Conservation (phyloP, 1,140 invertebrate species). For the Stegodyphus dumicola region DNA sequence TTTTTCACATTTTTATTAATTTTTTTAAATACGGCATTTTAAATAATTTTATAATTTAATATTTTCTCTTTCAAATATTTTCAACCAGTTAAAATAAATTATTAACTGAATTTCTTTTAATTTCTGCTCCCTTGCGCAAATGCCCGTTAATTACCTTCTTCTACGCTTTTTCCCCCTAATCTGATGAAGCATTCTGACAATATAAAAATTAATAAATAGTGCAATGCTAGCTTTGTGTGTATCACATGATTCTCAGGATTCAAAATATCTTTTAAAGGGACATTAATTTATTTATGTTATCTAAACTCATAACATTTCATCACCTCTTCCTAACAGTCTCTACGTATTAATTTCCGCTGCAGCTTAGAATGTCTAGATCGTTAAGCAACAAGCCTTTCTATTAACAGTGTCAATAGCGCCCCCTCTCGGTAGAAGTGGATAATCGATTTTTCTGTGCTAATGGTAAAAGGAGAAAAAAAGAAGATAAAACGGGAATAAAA, state of each 20-base stretch:
- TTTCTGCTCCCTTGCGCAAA: too few relatives aligned
- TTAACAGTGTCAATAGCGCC: constrained; percentile 50
- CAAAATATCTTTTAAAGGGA: not conserved
- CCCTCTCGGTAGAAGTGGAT: constrained; percentile 28
- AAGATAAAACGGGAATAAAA: constrained; percentile 28
- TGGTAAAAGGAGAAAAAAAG: constrained; percentile 16
- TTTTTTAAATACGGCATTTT: too few relatives aligned
- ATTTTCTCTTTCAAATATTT: too few relatives aligned
- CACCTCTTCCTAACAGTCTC: constrained; percentile 9
- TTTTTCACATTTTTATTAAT: too few relatives aligned
- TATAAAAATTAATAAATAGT: too few relatives aligned
- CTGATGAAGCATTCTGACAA: too few relatives aligned
- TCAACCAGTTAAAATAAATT: too few relatives aligned
- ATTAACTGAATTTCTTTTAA: too few relatives aligned
- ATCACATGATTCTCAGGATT: not conserved
- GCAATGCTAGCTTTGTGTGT: too few relatives aligned
- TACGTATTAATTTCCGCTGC: constrained; percentile 33
- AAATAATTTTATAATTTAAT: too few relatives aligned
- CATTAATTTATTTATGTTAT: constrained; percentile 31
- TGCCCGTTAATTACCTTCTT: too few relatives aligned
- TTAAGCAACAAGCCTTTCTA: constrained; percentile 42
- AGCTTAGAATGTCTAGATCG: constrained; percentile 30
- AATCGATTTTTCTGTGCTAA: constrained; percentile 44
- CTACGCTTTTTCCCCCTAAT: too few relatives aligned
- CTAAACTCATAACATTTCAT: constrained; percentile 18